Percentiles rank a stretch among this genome's conserved stretches.
Evolutionary conservation across 2,888 invertebrate species (phyloP).

Genomic region (Tetrapedia diversipes): DNA sequence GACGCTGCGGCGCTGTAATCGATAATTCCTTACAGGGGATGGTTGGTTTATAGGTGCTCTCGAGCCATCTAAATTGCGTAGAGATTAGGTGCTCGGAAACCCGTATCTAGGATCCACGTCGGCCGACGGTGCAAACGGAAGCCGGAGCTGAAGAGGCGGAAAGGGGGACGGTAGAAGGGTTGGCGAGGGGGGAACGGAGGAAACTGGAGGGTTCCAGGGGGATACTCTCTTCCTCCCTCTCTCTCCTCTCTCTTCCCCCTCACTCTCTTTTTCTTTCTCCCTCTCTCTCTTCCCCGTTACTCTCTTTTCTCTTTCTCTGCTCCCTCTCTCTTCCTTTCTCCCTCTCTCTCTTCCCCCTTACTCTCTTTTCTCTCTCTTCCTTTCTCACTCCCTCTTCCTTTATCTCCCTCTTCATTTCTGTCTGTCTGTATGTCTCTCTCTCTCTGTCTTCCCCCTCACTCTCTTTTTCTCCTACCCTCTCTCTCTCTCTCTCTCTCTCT

Average conservation of each 20-base stretch:
- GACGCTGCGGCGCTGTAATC: conserved; percentile 70
- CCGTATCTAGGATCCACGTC: conserved; percentile 69
- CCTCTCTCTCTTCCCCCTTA: background rate
- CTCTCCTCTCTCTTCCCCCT: too few species aligned
- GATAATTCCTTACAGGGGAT: conserved; percentile 72
- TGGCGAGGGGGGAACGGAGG: conserved; percentile 23
- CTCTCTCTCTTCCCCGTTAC: background rate
- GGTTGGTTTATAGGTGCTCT: conserved; percentile 73
- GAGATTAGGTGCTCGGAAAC: conserved; percentile 76
- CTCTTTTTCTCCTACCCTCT: too few species aligned
- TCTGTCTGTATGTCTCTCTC: too few species aligned
- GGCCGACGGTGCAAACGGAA: conserved; percentile 58
- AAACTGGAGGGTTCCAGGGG: conserved; percentile 46
- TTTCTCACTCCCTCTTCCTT: background rate
- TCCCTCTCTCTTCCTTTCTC: too few species aligned
- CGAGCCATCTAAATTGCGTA: conserved; percentile 78
- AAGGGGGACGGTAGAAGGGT: conserved; percentile 1
- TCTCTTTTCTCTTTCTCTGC: background rate
- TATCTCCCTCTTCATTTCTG: background rate
- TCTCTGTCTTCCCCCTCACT: background rate
- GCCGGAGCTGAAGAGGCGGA: conserved; percentile 17
- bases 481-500: too few species aligned
- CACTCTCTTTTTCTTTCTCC: too few species aligned
- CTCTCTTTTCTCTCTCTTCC: background rate
- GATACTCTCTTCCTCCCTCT: background rate